Percentiles rank a stretch among this genome's conserved stretches.
These are phyloP conservation scores for Galaxea fascicularis DNA, from an alignment of 92 coral and sea anemone genomes.

Conservation along the genomic window DNA sequence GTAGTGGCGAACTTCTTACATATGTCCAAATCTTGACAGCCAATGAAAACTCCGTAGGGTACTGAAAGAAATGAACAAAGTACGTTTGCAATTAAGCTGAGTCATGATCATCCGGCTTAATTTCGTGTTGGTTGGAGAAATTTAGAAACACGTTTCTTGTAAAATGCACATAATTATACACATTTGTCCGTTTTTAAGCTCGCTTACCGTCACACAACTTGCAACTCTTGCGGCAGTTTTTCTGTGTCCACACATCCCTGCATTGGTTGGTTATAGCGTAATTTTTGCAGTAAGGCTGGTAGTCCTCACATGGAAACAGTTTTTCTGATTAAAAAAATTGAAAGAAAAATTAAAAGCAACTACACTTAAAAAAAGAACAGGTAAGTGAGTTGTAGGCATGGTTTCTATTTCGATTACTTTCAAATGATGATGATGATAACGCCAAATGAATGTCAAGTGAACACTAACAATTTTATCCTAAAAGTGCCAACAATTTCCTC, in stretches of 20 bases:
- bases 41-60: conserved; percentile 81
- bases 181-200: neutral
- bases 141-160: neutral
- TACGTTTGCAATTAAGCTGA: no score
- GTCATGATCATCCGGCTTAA: neutral
- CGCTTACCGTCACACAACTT: conserved; percentile 57
- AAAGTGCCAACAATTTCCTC: no score
- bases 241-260: conserved; percentile 80
- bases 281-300: conserved; percentile 67
- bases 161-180: neutral
- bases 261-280: conserved; percentile 71
- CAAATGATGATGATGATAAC: no score
- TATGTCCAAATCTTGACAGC: conserved; percentile 73
- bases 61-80: conserved; percentile 38
- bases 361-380: neutral
- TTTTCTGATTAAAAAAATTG: conserved; percentile 20
- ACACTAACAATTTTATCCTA: no score
- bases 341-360: neutral
- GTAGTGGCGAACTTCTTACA: conserved; percentile 71
- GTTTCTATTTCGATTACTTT: no score
- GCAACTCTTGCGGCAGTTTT: conserved; percentile 81
- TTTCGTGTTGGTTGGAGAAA: no score
- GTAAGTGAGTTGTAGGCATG: neutral
- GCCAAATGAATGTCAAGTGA: no score
- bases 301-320: conserved; percentile 81